A percentile compares a stretch with the other conserved stretches of the same genome.
Evolutionary conservation across 2,797 vertebrate species (phyloP).

Genomic region (Chrosomus eos): DNA sequence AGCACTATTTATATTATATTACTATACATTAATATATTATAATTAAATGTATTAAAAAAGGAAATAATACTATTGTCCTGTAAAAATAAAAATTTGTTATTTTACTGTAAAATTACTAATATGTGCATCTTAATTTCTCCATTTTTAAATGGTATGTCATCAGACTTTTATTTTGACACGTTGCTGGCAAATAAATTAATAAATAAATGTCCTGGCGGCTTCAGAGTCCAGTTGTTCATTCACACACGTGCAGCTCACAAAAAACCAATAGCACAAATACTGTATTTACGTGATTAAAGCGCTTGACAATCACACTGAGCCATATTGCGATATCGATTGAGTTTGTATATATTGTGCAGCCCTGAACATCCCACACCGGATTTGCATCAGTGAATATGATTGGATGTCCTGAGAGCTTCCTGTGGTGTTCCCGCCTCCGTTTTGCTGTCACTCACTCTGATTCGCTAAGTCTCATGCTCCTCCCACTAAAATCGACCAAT

Average conservation of each 20-base stretch:
- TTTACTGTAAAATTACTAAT: neutral
- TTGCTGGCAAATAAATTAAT: neutral
- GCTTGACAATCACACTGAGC: too few species aligned
- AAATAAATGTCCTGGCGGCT: neutral
- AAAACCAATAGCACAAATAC: too few species aligned
- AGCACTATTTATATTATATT: neutral
- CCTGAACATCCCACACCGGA: neutral
- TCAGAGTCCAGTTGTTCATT: neutral
- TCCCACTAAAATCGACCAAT: constrained; percentile 70
- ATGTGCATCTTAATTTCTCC: neutral
- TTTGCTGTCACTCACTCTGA: constrained; percentile 67
- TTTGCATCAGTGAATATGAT: constrained; percentile 38
- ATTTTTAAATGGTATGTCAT: neutral
- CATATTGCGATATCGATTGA: neutral
- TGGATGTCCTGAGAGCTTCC: constrained; percentile 47
- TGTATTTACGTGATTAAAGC: too few species aligned
- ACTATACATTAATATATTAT: neutral
- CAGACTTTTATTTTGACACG: neutral
- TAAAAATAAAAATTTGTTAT: neutral
- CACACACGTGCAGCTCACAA: neutral
- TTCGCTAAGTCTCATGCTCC: constrained; percentile 71
- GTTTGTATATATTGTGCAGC: neutral
- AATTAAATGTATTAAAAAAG: neutral
- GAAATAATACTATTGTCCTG: neutral
- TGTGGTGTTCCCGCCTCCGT: constrained; percentile 63